Base-by-base conservation (phyloP, 1,140 invertebrate genomes). In the Stratiolaelaps scimitus region DNA sequence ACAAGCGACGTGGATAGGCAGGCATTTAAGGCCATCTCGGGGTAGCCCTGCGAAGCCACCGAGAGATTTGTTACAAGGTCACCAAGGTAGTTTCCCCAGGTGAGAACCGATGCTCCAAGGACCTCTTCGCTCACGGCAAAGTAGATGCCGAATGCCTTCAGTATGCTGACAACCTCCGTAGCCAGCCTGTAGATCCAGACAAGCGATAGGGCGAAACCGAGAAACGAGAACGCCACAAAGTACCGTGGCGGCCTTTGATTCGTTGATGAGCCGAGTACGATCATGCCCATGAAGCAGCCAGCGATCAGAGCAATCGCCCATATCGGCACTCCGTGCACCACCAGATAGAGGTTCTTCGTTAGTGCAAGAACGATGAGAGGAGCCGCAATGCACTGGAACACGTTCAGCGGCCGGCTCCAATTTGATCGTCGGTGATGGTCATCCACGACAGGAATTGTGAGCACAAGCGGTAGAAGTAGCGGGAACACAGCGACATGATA, bases 111-210 rank as follows among this genome's bases (percentile, higher is more conserved):
- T 20, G 81, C 69, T 7, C 79, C 79, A 28, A 81, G 73, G 67
- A 78, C 77, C 71, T 78, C 76, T 47, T 75, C 69, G 1, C 71
- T 69, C n/a, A 74, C 66, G n/a, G 69, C 47, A 7, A 70, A 71
- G 13, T 73, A 47, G 15, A 72, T 69, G 53, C 73, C 74, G 34
- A 75, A 64, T 72, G 75, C 73, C 34, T 75, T 71, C 20, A 85
- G 73, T 20, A 83, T 76, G 66, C 78, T 79, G 69, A 85, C 80
- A 66, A 85, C 79, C 73, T 85, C 83, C 68, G 81, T 77, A 45
- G 83, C 82, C 10, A 84, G 73, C 67, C 76, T 71, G 74, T 84
- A 84, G 40, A 85, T 83, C 76, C 81, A 81, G 34, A 83, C 70
- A 68, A 84, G 79, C n/a, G 82, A 80, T n/a, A 78, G 74, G 13